Evolutionary conservation across 2,888 invertebrate genomes (phyloP), one percentile per base, ranked within the genome.

Genomic region (Aplocera efformata): DNA sequence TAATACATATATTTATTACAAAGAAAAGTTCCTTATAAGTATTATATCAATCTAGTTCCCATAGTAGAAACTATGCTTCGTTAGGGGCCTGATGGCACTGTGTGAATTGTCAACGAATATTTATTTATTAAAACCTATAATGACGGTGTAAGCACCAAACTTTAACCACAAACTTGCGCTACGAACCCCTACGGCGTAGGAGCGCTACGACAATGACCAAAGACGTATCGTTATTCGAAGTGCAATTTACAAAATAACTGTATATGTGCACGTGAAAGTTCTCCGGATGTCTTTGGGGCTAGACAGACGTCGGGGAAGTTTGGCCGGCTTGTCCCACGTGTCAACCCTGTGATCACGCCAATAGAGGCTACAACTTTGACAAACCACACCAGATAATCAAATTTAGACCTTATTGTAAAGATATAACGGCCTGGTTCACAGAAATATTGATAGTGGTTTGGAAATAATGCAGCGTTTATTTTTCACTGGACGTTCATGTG

Each of bases 321-420:
- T 60, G 65, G 55, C 67, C 63, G 61, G 58, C 50, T 57, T 56
- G 63, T 59, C 63, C 64, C 70, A 63, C 80, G 80, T 81, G 79
- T 74, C 79, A 75, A 73, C 62, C 63, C 58, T 53, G 67, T 81
- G 81, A 82, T 82, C 79, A 80, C 72, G 79, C 81, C 75, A 81
- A 82, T 82, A 79, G 73, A 49, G 45, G 42, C 28, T 39, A 32
- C 44, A 41, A 47, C 24, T 24, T 48, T 46, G 36, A 29, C 10
- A 10, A 4, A 36, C 13, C 37, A 30, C 5, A 8, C n/a, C 4
- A 10, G 6, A n/a, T 28, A 17, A 0, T 2, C 17, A 3, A 63
- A 39, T 44, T 21, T 34, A 5, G 3, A 24, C 43, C 24, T 41
- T 65, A 43, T 5, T 0, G 0, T 6, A 3, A 7, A 1, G 9